A percentile compares a stretch with the other conserved stretches of the same genome.
These are phyloP conservation scores for Gerosis bhagava DNA, from an alignment of 2,888 invertebrate genomes.

Conservation along the genomic window DNA sequence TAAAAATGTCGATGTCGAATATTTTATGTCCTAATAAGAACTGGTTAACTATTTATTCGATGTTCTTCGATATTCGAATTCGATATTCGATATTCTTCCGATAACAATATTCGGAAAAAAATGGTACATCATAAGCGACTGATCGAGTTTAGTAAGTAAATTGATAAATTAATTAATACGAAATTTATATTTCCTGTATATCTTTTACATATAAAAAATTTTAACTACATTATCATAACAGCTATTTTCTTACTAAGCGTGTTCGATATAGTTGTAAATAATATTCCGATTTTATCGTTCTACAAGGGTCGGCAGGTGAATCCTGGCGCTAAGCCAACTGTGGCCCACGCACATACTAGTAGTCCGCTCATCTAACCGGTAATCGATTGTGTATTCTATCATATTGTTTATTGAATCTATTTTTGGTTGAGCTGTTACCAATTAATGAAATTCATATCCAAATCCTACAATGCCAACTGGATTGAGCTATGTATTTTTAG, in stretches of 20 bases:
- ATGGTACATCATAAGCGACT: too few relatives aligned
- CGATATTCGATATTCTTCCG: too few relatives aligned
- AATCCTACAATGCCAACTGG: constrained; percentile 67
- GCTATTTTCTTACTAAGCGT: constrained; percentile 3
- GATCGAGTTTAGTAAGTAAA: too few relatives aligned
- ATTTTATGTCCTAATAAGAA: too few relatives aligned
- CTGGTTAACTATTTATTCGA: too few relatives aligned
- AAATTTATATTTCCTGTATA: too few relatives aligned
- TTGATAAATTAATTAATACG: too few relatives aligned
- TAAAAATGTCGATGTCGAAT: too few relatives aligned
- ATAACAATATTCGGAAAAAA: too few relatives aligned
- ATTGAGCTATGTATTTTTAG: constrained; percentile 66
- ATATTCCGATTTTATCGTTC: constrained; percentile 70
- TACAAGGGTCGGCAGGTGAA: constrained; percentile 77
- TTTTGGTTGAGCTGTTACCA: constrained; percentile 35
- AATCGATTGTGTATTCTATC: constrained; percentile 41
- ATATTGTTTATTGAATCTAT: constrained; percentile 36
- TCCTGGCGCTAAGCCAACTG: constrained; percentile 64
- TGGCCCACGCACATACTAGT: constrained; percentile 67
- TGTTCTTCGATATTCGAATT: too few relatives aligned
- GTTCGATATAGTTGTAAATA: constrained; percentile 57
- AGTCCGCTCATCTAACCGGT: constrained; percentile 44
- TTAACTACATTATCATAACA: constrained; percentile 2
- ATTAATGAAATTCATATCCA: constrained; percentile 69
- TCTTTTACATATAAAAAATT: too few relatives aligned